Percentiles rank a stretch among this genome's conserved stretches.
These are phyloP conservation scores for Ferrisia virgata DNA, from an alignment of 2,888 invertebrate genomes.

Conservation along the genomic window DNA sequence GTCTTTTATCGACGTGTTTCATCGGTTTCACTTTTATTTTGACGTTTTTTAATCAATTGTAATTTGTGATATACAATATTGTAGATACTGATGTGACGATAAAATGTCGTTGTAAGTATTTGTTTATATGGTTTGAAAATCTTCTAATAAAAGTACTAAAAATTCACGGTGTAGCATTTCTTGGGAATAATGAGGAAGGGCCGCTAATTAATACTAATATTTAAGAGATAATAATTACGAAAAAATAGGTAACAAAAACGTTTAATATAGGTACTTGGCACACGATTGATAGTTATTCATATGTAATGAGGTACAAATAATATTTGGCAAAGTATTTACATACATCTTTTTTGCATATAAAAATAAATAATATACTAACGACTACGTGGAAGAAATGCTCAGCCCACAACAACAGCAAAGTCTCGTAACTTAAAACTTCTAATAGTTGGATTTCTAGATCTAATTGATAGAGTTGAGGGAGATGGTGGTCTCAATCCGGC, in stretches of 20 bases:
- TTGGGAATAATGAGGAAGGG: no score
- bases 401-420: slow-evolving; percentile 38
- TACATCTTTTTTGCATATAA: background rate
- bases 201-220: no score
- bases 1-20: no score
- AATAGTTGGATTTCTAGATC: slow-evolving; percentile 31
- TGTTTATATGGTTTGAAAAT: no score
- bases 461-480: background rate
- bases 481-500: slow-evolving; percentile 40
- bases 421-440: slow-evolving; percentile 36
- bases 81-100: no score
- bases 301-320: background rate
- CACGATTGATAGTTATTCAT: background rate
- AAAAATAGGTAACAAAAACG: background rate
- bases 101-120: no score
- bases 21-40: no score
- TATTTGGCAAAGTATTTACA: background rate
- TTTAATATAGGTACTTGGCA: background rate
- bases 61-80: no score
- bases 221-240: no score
- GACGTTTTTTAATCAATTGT: no score
- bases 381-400: background rate
- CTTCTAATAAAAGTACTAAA: no score
- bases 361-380: background rate
- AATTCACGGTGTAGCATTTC: no score